Evolutionary conservation across 1,140 invertebrate species (phyloP), one percentile per base, ranked within the genome.

Genomic region (Lysiphlebus fabarum): DNA sequence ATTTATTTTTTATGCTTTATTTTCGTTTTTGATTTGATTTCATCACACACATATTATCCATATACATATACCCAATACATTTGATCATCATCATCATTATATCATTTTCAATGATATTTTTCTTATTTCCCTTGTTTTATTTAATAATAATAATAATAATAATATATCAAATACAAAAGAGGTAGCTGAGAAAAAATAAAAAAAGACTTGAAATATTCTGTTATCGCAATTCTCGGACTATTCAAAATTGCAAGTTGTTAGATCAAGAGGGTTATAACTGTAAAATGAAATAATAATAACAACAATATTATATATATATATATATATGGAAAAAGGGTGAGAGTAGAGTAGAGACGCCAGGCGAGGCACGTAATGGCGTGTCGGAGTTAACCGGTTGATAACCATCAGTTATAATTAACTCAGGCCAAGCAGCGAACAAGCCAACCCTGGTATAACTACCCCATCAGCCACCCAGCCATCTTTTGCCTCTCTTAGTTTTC

Each of bases 401-500:
- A 79, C 70, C 76, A 78, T 78, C 77, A 74, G 75, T 78, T 79
- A 79, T 78, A 79, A 79, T 79, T 79, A 78, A 79, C 77, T 78
- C 73, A 72, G 71, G 70, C 73, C 72, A 77, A 77, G 72, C 73
- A 70, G 73, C 68, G 74, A 77, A 76, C 75, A 74, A 78, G 73
- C 72, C 72, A 73, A 74, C 70, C 69, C 72, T 69, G 70, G 68
- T 69, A 75, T 62, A 64, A 64, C 62, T 64, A 62, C 64, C 50
- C 63, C 53, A 60, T 61, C 50, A 50, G 54, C 58, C 62, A 11
- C 49, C 36, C 63, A 53, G 43, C 56, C 48, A 51, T 56, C 58
- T 62, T 61, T 49, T 14, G 45, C 9, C 45, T 45, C 55, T 48
- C 45, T 53, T 34, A 37, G 41, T 55, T 36, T 47, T 51, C 62